Evolutionary conservation across 2,888 invertebrate genomes (phyloP), one percentile per base, ranked within the genome.

Genomic region (Eueremaeus valkanovi): DNA sequence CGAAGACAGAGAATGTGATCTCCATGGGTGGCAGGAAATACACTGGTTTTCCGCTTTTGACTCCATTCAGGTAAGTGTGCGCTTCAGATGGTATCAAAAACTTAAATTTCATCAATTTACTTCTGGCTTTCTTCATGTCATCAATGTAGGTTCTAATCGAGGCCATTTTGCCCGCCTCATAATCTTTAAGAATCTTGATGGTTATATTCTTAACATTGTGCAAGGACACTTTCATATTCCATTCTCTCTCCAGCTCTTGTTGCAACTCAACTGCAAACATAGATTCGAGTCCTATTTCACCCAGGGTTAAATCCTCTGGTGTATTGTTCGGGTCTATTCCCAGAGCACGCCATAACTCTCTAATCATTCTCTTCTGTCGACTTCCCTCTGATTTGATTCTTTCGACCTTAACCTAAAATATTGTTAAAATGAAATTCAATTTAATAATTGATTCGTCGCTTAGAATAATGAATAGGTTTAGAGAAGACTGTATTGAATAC

Each of bases 201-300:
- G 92, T 93, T 66, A 95, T 86, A 73, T 86, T 88, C 78, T 96
- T 88, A 81, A 97, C 94, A 85, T 96, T 95, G 84, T 93, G 92
- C 80, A 95, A 92, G 78, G 92, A 90, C 78, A 98, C 86, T 29
- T 92, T 90, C 76, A 97, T 85, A 84, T 98, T 96, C 85, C 91
- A 95, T 82, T 92, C 92, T 75, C 95, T 88, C 84, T 96, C 96
- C 74, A 97, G 85, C 0, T 92, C 92, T 85, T 96, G 96, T 84
- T 97, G 97, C 82, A 99, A 95, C 87, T 99, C 98, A 1, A 98
- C 95, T 63, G 96, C 96, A 97, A 98, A 98, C 79, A 99, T 86
- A 1, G 97, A 97, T 83, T 99, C 98, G 90, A 99, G 93, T 77
- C 98, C 98, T 49, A 99, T 88, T 84, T 99, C 98, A 40, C 93